Conservation (phyloP, 2,888 invertebrate species). For the Lasioglossum morio region DNA sequence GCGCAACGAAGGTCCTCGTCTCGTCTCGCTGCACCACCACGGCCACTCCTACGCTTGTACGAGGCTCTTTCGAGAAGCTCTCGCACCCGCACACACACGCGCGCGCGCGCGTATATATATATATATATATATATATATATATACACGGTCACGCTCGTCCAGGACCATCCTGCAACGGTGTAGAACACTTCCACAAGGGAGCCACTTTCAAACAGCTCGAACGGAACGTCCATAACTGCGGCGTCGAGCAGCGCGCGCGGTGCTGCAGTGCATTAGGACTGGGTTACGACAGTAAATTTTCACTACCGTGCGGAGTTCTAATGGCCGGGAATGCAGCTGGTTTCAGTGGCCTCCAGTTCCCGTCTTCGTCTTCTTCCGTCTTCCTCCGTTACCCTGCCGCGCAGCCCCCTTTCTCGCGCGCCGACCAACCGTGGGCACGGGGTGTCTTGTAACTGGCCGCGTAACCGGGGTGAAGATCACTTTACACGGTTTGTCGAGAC, state of each 20-base stretch:
- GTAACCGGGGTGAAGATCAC: slow-evolving; percentile 8
- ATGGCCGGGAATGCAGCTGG: slow-evolving; percentile 84
- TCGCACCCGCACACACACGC: background rate
- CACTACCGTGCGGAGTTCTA: slow-evolving; percentile 84
- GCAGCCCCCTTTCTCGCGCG: slow-evolving; percentile 27
- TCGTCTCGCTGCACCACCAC: slow-evolving; percentile 34
- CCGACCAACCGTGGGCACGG: slow-evolving; percentile 2
- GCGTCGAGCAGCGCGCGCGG: slow-evolving; percentile 66
- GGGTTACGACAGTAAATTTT: slow-evolving; percentile 84
- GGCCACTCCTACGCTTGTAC: slow-evolving; percentile 8
- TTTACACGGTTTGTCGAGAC: background rate
- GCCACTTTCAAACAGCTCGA: slow-evolving; percentile 64
- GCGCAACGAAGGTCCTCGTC: slow-evolving; percentile 57
- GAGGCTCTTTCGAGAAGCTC: background rate
- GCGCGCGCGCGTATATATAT: background rate
- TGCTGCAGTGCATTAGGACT: slow-evolving; percentile 83
- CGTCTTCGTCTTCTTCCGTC: slow-evolving; percentile 60
- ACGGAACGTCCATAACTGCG: slow-evolving; percentile 81
- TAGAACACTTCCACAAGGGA: slow-evolving; percentile 21
- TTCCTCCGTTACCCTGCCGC: slow-evolving; percentile 27
- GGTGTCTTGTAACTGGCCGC: slow-evolving; percentile 14
- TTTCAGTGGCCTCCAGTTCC: slow-evolving; percentile 81
- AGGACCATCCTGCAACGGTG: slow-evolving; percentile 1
- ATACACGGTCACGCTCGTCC: background rate
- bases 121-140: too few species aligned